phyloP scores from a whole-genome alignment of 2,113 vertebrate genomes.

The Varanus komodoensis region DNA sequence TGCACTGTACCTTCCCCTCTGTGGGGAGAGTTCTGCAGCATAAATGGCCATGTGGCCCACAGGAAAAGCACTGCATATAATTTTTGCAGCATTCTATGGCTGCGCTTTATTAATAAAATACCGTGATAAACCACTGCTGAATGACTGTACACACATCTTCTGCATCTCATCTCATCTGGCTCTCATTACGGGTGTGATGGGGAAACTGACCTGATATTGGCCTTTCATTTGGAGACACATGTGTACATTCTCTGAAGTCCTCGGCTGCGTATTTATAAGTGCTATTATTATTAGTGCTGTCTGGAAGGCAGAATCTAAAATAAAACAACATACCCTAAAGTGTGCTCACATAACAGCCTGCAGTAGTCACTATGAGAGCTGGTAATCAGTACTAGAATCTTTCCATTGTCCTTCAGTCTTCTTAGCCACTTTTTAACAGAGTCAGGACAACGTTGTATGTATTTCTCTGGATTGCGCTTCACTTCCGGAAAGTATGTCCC shows the following conservation, averaged over 20 bases:
- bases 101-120: not conserved
- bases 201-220: not conserved
- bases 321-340: slow-evolving; percentile 82
- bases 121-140: not conserved
- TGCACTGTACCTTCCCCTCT: not conserved
- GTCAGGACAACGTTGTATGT: slow-evolving; percentile 89
- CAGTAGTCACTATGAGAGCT: slow-evolving; percentile 98
- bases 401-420: slow-evolving; percentile 87
- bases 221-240: not conserved
- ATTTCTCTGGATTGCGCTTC: slow-evolving; percentile 88
- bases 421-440: slow-evolving; percentile 91
- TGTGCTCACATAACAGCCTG: slow-evolving; percentile 90
- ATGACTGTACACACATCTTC: not conserved
- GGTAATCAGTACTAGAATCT: slow-evolving; percentile 91
- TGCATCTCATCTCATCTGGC: not conserved
- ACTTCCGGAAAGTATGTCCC: slow-evolving; percentile 94
- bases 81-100: not conserved
- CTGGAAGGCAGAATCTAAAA: slow-evolving; percentile 25
- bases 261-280: slow-evolving; percentile 12
- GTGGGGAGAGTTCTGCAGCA: not conserved
- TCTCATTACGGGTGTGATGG: not conserved
- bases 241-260: not conserved
- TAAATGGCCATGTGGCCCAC: not conserved
- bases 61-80: not conserved
- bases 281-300: not conserved